Base-by-base conservation (phyloP, 2,113 vertebrate genomes). In the Menura novaehollandiae region DNA sequence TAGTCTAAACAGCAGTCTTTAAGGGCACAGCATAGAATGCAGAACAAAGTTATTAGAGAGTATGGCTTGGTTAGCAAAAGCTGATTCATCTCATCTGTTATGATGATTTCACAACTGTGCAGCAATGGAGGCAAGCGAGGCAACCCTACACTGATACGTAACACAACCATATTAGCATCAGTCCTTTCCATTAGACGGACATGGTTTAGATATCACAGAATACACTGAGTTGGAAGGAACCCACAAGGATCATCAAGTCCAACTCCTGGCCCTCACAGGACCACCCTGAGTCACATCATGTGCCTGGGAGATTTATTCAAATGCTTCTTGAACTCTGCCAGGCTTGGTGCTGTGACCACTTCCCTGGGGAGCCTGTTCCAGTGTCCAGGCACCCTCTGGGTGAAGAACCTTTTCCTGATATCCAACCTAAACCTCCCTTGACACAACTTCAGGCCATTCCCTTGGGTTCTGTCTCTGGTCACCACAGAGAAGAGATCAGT, bases 241-340 rank as follows among this genome's bases (percentile, higher is more conserved):
- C 3, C 44, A 59, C 13, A 35, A 22, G 21, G 18, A 44, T 37
- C 44, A 43, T 4, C 0, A 1, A 76, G 9, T 37, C 32, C 21
- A 59, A 2, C 22, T 44, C 33, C 26, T 22, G 5, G 5, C 27
- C 27, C 11, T 15, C 33, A 37, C 14, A 27, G 12, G 11, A 44
- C 27, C 32, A 46, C 11, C 37, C 5, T 53, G 52, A 75, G 9
- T 18, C 3, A 22, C 21, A 32, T 11, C 32, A 6, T 4, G 26
- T 2, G 17, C 32, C 9, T 3, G 5, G 44, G 5, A 26, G 16
- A 4, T 11, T 8, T 43, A 14, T 37, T 14, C 7, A 37, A 51
- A 33, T 0, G 1, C 27, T 37, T 17, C 26, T 11, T 59, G 37
- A 52, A 1, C 10, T 30, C 1, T 52, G 33, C 52, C 63, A 77